Evolutionary conservation across 2,888 invertebrate genomes (phyloP).

Genomic region (Agonopterix subpropinquella): DNA sequence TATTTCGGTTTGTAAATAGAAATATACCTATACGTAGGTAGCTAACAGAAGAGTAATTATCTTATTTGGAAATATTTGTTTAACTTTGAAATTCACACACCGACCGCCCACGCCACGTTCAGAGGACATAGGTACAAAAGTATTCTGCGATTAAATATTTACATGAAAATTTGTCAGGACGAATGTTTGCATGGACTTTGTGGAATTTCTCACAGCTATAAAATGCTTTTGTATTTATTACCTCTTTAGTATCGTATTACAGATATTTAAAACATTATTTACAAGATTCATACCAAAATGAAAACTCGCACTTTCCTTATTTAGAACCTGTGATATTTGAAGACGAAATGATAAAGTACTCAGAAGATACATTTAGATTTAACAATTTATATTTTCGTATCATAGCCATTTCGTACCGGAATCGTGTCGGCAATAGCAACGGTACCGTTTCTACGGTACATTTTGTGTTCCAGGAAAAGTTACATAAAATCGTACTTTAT

Average conservation of each 20-base stretch:
- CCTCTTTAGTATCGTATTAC: too few species aligned
- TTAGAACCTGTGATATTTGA: too few species aligned
- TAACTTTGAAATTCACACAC: conserved; percentile 4
- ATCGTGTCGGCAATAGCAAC: neutral
- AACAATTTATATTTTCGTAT: too few species aligned
- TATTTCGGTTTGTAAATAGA: too few species aligned
- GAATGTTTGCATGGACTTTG: conserved; percentile 20
- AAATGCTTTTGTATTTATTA: conserved; percentile 7
- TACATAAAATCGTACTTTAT: neutral
- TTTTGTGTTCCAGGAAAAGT: neutral
- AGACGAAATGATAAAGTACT: too few species aligned
- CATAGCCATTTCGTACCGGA: too few species aligned
- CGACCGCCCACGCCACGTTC: conserved; percentile 6
- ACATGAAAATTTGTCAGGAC: conserved; percentile 12
- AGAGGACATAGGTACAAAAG: neutral
- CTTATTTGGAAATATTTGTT: conserved; percentile 1
- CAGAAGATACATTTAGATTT: too few species aligned
- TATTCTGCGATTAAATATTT: conserved; percentile 13
- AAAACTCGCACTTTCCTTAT: too few species aligned
- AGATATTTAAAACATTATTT: too few species aligned
- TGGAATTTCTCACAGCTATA: conserved; percentile 34
- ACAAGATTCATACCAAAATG: too few species aligned
- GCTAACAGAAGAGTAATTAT: too few species aligned
- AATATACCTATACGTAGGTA: too few species aligned
- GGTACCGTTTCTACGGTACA: neutral